phyloP scores from a whole-genome alignment of 2,888 invertebrate genomes.

The Cheilosia scutellata region DNA sequence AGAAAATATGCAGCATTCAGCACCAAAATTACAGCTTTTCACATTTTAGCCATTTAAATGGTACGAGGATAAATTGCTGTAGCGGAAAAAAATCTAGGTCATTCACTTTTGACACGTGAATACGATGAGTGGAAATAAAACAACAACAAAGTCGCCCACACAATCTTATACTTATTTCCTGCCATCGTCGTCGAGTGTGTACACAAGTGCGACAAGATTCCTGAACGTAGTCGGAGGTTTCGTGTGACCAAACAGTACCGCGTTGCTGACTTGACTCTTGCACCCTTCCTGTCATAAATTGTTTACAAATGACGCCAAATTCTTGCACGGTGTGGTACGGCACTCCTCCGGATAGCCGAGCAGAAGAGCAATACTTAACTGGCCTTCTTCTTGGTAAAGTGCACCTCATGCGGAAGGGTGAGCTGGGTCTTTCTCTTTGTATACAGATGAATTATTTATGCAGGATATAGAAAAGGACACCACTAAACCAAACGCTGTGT shows the following conservation, averaged over 20 bases:
- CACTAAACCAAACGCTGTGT: conserved; percentile 61
- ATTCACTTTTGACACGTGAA: conserved; percentile 62
- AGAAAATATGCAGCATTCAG: conserved; percentile 25
- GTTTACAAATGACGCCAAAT: conserved; percentile 72
- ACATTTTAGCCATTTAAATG: conserved; percentile 14
- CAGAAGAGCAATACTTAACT: conserved; percentile 23
- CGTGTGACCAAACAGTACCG: conserved; percentile 39
- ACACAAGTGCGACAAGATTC: conserved; percentile 37
- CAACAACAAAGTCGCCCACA: neutral
- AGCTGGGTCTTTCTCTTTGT: conserved; percentile 11
- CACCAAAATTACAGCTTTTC: conserved; percentile 21
- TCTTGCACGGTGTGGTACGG: conserved; percentile 38
- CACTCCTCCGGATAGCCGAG: conserved; percentile 44
- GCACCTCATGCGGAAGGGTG: conserved; percentile 30
- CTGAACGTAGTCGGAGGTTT: conserved; percentile 31
- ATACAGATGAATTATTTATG: conserved; percentile 59
- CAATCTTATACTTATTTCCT: conserved; percentile 18
- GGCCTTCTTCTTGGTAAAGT: conserved; percentile 8
- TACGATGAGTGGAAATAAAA: neutral
- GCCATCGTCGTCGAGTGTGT: conserved; percentile 11
- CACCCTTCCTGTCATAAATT: conserved; percentile 69
- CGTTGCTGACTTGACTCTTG: conserved; percentile 45
- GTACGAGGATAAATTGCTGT: conserved; percentile 35
- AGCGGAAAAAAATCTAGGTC: conserved; percentile 41
- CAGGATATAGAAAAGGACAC: conserved; percentile 72